Percentiles rank a stretch among this genome's conserved stretches.
phyloP scores from a whole-genome alignment of 1,140 invertebrate genomes.

The Augochlora pura region DNA sequence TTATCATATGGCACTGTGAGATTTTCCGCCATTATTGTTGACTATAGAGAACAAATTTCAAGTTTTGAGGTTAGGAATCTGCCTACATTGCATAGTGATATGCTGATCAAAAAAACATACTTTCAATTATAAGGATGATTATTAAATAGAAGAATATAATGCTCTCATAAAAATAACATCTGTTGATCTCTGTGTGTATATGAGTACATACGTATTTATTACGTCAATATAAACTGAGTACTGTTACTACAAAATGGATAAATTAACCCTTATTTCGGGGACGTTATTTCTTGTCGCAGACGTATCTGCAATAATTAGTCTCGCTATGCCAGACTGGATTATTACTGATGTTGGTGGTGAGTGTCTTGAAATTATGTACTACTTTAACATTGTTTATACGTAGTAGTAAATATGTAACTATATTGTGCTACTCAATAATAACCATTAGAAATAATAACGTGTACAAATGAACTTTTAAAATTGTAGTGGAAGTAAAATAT shows the following conservation, averaged over 20 bases:
- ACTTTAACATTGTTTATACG: neutral
- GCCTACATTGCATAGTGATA: neutral
- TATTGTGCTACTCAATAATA: neutral
- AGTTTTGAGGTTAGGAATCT: constrained; percentile 19
- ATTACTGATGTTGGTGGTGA: constrained; percentile 95
- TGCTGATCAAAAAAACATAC: neutral
- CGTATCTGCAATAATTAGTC: constrained; percentile 95
- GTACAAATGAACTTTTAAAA: neutral
- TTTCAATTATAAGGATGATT: neutral
- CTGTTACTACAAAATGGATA: constrained; percentile 87
- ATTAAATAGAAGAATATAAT: neutral
- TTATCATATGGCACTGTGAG: too few relatives aligned
- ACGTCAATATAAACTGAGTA: neutral
- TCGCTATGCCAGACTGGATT: constrained; percentile 98
- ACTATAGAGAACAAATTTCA: too few relatives aligned
- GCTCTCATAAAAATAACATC: neutral
- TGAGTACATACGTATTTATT: neutral
- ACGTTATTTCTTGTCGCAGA: constrained; percentile 95
- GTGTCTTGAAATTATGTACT: constrained; percentile 15
- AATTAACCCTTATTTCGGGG: constrained; percentile 94
- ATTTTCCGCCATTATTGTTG: too few relatives aligned
- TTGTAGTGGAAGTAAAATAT: neutral
- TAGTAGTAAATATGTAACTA: neutral
- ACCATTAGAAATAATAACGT: neutral
- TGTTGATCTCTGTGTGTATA: neutral